Evolutionary conservation across 2,888 invertebrate species (phyloP), one percentile per base, ranked within the genome.

Genomic region (Sturmia bella): DNA sequence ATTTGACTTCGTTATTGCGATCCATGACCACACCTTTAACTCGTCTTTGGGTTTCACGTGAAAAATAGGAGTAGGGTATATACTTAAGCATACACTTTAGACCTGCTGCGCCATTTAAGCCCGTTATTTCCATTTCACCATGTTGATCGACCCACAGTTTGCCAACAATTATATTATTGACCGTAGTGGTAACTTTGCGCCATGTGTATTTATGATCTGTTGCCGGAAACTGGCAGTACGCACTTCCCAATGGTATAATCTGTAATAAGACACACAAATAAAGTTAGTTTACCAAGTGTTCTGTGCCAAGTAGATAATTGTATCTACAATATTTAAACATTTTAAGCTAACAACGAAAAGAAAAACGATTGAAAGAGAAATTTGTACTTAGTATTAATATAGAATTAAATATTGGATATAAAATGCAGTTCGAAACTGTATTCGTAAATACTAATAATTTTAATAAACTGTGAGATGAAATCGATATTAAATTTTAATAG

Each of bases 121-220:
- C 95, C 79, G 94, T 93, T 84, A 99, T 99, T 91, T 99, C 98
- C 97, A 98, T 99, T 90, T 99, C 99, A 56, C 99, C 99, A 90
- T 99, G 98, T 92, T 99, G 98, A 92, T 99, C 99, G 78, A 99
- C 98, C 99, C 99, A 99, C 86, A 99, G 93, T 91, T 97, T 98
- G 85, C 99, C 99, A 77, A 99, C 99, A 87, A 99, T 99, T 87
- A 99, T 99, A 91, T 99, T 99, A 93, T 99, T 99, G 64, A 99
- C 98, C 5, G 99, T 99, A 21, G 99, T 99, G 21, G 98, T 99
- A 68, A 99, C 93, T 93, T 99, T 99, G 85, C 98, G 94, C 98
- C 99, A 99, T 7, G 98, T 96, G 92, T 97, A 99, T 89, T 97
- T 97, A 91, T 97, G 96, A 45, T 95, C 95, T 86, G 92, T 92